phyloP scores from a whole-genome alignment of 23 tunicate genomes.

The Ciona savignyi region DNA sequence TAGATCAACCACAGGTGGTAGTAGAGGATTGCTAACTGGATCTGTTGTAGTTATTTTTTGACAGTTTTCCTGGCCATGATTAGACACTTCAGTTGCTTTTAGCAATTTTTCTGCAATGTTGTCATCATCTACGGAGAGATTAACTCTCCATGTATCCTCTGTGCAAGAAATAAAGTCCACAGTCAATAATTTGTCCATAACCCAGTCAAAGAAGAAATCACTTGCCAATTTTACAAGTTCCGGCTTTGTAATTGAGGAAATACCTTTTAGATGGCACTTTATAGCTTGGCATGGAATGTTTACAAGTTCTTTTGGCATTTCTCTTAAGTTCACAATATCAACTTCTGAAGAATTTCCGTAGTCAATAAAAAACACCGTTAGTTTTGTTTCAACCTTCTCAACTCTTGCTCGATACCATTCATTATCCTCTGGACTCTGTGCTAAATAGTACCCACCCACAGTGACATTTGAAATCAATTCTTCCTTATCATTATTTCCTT shows the following conservation, averaged over 20 bases:
- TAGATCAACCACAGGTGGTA: too few species aligned
- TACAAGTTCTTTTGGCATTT: constrained; percentile 12
- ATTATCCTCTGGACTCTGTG: constrained; percentile 71
- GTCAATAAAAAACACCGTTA: constrained; percentile 50
- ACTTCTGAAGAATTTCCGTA: constrained; percentile 60
- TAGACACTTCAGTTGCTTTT: too few species aligned
- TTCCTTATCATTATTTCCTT: background rate
- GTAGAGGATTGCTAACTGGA: too few species aligned
- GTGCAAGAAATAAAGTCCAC: background rate
- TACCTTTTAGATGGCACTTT: constrained; percentile 7
- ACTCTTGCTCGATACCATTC: constrained; percentile 69
- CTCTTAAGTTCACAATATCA: constrained; percentile 3
- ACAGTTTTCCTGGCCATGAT: too few species aligned
- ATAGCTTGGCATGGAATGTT: constrained; percentile 36
- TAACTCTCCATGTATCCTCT: background rate
- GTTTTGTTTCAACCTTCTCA: background rate
- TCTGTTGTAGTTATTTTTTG: too few species aligned
- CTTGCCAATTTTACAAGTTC: background rate
- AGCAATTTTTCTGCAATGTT: background rate
- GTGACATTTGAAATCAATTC: background rate
- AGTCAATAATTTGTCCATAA: background rate
- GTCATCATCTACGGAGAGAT: background rate
- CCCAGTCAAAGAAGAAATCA: background rate
- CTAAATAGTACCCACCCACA: constrained; percentile 35
- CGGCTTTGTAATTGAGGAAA: background rate